A percentile compares a stretch with the other conserved stretches of the same genome.
These are phyloP conservation scores for Strongylocentrotus purpuratus DNA, from an alignment of 35 echinoderm and acorn worm genomes.

Conservation along the genomic window DNA sequence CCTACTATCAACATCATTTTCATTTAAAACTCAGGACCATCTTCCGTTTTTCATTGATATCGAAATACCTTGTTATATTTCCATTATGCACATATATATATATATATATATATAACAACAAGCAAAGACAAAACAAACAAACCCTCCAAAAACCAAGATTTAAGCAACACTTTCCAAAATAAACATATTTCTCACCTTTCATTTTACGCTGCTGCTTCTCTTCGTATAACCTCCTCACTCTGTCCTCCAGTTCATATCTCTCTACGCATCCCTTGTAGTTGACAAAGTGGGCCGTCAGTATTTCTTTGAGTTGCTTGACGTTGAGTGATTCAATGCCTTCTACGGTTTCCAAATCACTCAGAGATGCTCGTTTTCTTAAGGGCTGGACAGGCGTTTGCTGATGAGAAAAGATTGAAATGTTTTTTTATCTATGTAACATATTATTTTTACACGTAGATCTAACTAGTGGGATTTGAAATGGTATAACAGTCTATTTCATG, in stretches of 20 bases:
- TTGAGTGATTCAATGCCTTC: slow-evolving; percentile 73
- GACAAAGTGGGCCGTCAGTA: slow-evolving; percentile 83
- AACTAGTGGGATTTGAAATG: too few species aligned
- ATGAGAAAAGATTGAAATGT: not conserved
- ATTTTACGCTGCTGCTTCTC: slow-evolving; percentile 69
- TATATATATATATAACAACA: too few species aligned
- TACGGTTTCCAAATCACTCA: slow-evolving; percentile 69
- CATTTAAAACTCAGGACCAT: too few species aligned
- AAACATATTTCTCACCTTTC: slow-evolving; percentile 49
- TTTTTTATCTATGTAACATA: not conserved
- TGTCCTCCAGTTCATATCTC: slow-evolving; percentile 76
- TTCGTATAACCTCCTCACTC: slow-evolving; percentile 76
- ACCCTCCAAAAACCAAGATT: too few species aligned
- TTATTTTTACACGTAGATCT: too few species aligned
- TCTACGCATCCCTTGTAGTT: slow-evolving; percentile 96
- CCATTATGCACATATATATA: too few species aligned
- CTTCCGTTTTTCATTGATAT: too few species aligned
- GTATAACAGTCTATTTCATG: too few species aligned
- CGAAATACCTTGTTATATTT: too few species aligned
- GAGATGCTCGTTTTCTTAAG: slow-evolving; percentile 69
- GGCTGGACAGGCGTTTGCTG: slow-evolving; percentile 52
- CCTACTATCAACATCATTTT: too few species aligned
- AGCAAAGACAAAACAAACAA: too few species aligned
- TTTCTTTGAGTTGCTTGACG: slow-evolving; percentile 83
- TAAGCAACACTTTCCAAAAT: not conserved